phyloP scores from a whole-genome alignment of 2,888 invertebrate species.

The Cancer borealis region DNA sequence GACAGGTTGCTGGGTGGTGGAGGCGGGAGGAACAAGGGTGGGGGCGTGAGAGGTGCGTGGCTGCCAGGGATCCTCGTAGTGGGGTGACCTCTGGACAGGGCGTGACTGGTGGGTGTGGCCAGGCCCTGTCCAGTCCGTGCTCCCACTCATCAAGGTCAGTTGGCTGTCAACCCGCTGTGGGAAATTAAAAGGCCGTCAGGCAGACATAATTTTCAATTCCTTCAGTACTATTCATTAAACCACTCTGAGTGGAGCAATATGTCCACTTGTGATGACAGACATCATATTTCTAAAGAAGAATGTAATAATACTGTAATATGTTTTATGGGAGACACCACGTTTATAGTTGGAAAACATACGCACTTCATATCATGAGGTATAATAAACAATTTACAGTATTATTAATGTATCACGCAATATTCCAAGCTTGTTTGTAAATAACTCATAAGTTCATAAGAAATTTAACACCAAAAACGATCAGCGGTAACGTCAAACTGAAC shows the following conservation, averaged over 20 bases:
- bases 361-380: neutral
- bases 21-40: neutral
- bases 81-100: slow-evolving; percentile 40
- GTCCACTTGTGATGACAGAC: too few relatives aligned
- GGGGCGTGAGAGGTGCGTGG: slow-evolving; percentile 27
- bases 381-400: neutral
- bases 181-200: neutral
- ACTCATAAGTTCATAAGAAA: too few relatives aligned
- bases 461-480: too few relatives aligned
- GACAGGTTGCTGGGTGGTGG: neutral
- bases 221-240: too few relatives aligned
- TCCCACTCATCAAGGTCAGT: slow-evolving; percentile 62
- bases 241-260: too few relatives aligned
- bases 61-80: slow-evolving; percentile 61
- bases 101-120: slow-evolving; percentile 26
- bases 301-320: too few relatives aligned
- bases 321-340: too few relatives aligned
- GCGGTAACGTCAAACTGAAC: neutral
- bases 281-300: too few relatives aligned
- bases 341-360: too few relatives aligned
- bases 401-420: too few relatives aligned
- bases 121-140: neutral
- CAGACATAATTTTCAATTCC: neutral
- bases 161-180: neutral
- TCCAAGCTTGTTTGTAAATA: too few relatives aligned